Evolutionary conservation across 2,113 vertebrate genomes (phyloP).

Genomic region (Engraulis encrasicolus): DNA sequence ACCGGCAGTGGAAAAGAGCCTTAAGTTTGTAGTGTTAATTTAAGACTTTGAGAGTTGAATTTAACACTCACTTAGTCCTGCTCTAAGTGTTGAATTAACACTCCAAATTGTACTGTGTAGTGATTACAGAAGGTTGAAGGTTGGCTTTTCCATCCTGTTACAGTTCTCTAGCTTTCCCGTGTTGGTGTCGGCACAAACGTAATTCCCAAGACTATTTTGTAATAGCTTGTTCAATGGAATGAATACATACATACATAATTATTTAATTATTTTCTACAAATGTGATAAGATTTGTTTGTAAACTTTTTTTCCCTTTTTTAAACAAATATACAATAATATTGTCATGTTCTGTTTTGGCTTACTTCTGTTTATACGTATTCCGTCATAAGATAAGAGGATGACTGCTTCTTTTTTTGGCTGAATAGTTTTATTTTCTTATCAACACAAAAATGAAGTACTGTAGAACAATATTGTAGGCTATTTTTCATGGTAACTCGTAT

Average conservation of each 20-base stretch:
- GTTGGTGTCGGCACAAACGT: constrained; percentile 50
- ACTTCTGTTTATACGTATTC: constrained; percentile 44
- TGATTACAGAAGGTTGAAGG: too few relatives aligned
- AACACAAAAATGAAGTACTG: constrained; percentile 38
- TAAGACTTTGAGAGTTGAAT: too few relatives aligned
- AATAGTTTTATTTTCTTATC: constrained; percentile 48
- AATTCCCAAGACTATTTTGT: constrained; percentile 54
- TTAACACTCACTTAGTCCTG: too few relatives aligned
- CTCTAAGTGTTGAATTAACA: too few relatives aligned
- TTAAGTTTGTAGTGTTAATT: too few relatives aligned
- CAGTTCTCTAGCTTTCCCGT: constrained; percentile 7
- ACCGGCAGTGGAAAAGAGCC: too few relatives aligned
- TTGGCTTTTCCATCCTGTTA: constrained; percentile 31
- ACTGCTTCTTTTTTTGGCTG: constrained; percentile 32
- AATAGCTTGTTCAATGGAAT: constrained; percentile 45
- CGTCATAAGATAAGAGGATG: constrained; percentile 18
- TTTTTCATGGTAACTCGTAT: constrained; percentile 17
- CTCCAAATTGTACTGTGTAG: too few relatives aligned
- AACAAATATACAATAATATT: constrained; percentile 14
- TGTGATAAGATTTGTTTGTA: constrained; percentile 48
- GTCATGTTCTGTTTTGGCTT: constrained; percentile 47
- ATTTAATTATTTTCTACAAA: constrained; percentile 59
- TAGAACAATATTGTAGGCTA: constrained; percentile 39
- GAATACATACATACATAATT: constrained; percentile 55
- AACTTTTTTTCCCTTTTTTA: constrained; percentile 43